Evolutionary conservation across 2,797 vertebrate genomes (phyloP).

Genomic region (Takifugu rubripes): DNA sequence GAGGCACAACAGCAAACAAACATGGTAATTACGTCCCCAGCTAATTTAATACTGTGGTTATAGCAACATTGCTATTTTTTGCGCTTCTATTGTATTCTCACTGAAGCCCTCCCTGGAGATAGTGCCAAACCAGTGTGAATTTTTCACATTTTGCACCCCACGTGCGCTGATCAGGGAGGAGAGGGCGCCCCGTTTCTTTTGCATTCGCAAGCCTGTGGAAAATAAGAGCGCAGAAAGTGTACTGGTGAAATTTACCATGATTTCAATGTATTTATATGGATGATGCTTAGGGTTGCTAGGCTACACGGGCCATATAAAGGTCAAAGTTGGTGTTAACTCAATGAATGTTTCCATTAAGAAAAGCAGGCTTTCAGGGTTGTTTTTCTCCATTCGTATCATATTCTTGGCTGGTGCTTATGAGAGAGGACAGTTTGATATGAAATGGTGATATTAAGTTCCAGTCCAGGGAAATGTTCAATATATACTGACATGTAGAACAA

Average conservation of each 20-base stretch:
- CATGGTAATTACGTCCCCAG: constrained; percentile 80
- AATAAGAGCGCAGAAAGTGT: constrained; percentile 24
- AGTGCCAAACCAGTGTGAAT: constrained; percentile 52
- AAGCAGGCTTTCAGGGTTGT: not conserved
- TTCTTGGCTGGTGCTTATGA: constrained; percentile 15
- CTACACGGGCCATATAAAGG: constrained; percentile 26
- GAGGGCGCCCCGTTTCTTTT: constrained; percentile 37
- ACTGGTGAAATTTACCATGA: constrained; percentile 52
- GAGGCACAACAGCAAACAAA: constrained; percentile 76
- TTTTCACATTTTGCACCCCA: constrained; percentile 63
- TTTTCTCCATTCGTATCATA: constrained; percentile 18
- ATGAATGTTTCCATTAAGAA: constrained; percentile 17
- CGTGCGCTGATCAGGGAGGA: constrained; percentile 40
- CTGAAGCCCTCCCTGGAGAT: constrained; percentile 53
- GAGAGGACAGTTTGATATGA: constrained; percentile 36
- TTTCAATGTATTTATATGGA: constrained; percentile 29
- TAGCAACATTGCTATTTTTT: constrained; percentile 71
- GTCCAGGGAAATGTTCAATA: constrained; percentile 39
- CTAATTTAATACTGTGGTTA: constrained; percentile 80
- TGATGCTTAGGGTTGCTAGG: constrained; percentile 13
- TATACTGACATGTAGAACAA: constrained; percentile 43
- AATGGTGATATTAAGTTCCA: constrained; percentile 40
- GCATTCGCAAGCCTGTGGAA: constrained; percentile 37
- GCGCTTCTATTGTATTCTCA: constrained; percentile 57
- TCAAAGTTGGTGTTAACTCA: constrained; percentile 27